Evolutionary conservation across 2,113 vertebrate species (phyloP).

Genomic region (Danionella cerebrum): DNA sequence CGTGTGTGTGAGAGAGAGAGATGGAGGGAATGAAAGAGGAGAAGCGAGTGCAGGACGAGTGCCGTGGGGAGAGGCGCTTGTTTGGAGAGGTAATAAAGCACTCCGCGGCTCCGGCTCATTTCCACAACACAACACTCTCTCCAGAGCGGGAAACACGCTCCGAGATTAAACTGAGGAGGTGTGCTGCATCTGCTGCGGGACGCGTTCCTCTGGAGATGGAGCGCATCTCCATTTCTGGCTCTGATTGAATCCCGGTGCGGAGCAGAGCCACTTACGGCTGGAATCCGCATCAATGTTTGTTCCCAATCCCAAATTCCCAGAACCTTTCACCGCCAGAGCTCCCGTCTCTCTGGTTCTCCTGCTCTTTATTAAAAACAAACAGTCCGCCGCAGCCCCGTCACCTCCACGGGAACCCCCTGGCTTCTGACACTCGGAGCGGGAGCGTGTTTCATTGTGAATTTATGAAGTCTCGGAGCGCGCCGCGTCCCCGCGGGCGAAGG

Average conservation of each 20-base stretch:
- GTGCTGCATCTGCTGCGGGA: no score
- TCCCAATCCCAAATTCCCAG: constrained; percentile 38
- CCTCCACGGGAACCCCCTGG: constrained; percentile 56
- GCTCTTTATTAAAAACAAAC: constrained; percentile 48
- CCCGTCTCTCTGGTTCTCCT: not conserved
- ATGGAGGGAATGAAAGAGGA: constrained; percentile 17
- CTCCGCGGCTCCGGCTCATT: constrained; percentile 27
- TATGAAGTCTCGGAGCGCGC: constrained; percentile 73
- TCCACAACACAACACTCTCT: constrained; percentile 28
- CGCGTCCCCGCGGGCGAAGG: constrained; percentile 62
- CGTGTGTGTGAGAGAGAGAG: constrained; percentile 1
- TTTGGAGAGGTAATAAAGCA: constrained; percentile 38
- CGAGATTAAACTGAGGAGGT: not conserved
- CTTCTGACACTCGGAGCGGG: constrained; percentile 66
- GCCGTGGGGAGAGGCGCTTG: constrained; percentile 21
- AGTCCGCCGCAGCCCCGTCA: constrained; percentile 25
- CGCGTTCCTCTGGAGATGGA: constrained; percentile 23
- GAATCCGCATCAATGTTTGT: constrained; percentile 18
- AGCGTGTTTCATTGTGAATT: constrained; percentile 79
- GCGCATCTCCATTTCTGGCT: not conserved
- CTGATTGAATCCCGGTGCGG: no score
- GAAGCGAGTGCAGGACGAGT: constrained; percentile 28
- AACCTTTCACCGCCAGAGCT: constrained; percentile 13
- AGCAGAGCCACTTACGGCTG: constrained; percentile 23
- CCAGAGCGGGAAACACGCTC: constrained; percentile 21